These are phyloP conservation scores for Chlorocebus sabaeus DNA, from an alignment of 2,113 vertebrate species.

Conservation along the genomic window DNA sequence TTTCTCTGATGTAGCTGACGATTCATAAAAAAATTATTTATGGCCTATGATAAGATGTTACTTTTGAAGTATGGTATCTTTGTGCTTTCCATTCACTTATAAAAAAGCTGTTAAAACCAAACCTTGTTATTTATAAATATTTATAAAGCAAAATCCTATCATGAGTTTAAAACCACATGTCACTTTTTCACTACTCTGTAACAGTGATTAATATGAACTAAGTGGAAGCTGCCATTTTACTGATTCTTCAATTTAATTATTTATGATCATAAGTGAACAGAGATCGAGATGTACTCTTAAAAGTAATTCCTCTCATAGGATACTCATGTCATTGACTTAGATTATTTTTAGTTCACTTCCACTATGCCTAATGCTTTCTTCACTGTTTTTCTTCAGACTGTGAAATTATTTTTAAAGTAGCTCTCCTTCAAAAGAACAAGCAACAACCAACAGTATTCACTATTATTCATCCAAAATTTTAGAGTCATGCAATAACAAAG, in stretches of 20 bases:
- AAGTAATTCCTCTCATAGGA: slow-evolving; percentile 32
- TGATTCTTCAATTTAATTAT: slow-evolving; percentile 56
- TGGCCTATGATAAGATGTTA: slow-evolving; percentile 34
- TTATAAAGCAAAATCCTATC: slow-evolving; percentile 62
- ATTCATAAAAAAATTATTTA: slow-evolving; percentile 17
- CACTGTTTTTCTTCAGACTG: background rate
- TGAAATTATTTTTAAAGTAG: slow-evolving; percentile 36
- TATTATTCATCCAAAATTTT: background rate
- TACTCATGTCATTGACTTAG: background rate
- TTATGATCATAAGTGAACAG: slow-evolving; percentile 48
- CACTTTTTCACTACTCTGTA: slow-evolving; percentile 42
- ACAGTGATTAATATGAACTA: slow-evolving; percentile 58
- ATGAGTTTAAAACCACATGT: slow-evolving; percentile 57
- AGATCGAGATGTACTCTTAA: slow-evolving; percentile 42
- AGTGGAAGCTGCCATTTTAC: slow-evolving; percentile 52
- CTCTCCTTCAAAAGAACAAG: slow-evolving; percentile 17
- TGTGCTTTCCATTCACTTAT: background rate
- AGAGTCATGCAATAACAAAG: background rate
- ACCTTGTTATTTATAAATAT: slow-evolving; percentile 54
- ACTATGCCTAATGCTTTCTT: background rate
- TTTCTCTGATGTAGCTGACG: slow-evolving; percentile 45
- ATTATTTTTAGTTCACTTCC: slow-evolving; percentile 45
- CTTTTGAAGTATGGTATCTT: slow-evolving; percentile 36
- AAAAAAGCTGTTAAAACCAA: slow-evolving; percentile 62
- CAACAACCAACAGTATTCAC: background rate